phyloP scores from a whole-genome alignment of 2,797 vertebrate species.

The Moxostoma hubbsi region DNA sequence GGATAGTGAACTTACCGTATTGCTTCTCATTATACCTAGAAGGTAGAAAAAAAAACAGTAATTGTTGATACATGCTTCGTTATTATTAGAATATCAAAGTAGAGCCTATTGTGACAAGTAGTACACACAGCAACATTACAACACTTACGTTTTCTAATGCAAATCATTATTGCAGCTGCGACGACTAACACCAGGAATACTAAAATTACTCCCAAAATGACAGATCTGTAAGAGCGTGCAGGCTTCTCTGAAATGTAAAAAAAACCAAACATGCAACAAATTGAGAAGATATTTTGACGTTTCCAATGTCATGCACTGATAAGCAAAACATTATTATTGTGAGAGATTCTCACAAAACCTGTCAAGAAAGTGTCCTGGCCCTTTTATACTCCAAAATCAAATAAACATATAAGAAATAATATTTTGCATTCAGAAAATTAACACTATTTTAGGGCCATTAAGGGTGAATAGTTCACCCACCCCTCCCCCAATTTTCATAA shows the following conservation, averaged over 20 bases:
- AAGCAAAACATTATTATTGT: neutral
- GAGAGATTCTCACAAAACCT: too few species aligned
- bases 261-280: neutral
- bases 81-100: too few species aligned
- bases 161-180: too few species aligned
- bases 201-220: rapidly evolving
- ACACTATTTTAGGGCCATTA: too few species aligned
- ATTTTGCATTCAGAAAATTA: too few species aligned
- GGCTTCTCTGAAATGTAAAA: conserved; percentile 15
- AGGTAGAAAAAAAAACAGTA: neutral
- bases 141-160: neutral
- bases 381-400: too few species aligned
- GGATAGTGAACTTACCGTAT: neutral
- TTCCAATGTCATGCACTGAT: neutral
- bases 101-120: neutral
- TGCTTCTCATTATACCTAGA: neutral
- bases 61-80: neutral
- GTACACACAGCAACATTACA: neutral
- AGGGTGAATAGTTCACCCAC: too few species aligned
- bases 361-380: too few species aligned
- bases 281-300: neutral
- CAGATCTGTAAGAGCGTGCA: rapidly evolving
- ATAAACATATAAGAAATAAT: too few species aligned
- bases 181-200: rapidly evolving
- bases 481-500: too few species aligned